Conservation (phyloP, 35 echinoderm and acorn worm genomes). For the Heliocidaris tuberculata region DNA sequence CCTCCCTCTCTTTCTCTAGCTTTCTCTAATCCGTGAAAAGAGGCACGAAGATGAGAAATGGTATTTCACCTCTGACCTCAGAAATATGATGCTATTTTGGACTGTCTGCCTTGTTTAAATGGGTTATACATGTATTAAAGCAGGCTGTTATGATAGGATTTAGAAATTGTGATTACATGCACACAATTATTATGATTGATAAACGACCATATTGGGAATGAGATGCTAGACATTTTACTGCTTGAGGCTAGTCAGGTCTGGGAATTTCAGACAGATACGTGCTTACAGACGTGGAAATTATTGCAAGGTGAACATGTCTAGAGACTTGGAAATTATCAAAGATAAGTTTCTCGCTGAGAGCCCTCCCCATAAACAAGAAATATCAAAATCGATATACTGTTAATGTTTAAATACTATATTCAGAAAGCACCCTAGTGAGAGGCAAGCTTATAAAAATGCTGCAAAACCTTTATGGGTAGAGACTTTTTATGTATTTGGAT, state of each 20-base stretch:
- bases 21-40: background rate
- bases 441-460: too few species aligned
- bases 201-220: background rate
- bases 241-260: background rate
- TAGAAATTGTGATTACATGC: background rate
- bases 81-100: background rate
- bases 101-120: background rate
- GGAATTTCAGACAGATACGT: background rate
- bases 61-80: background rate
- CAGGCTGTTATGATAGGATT: background rate
- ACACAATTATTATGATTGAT: background rate
- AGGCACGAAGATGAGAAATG: background rate
- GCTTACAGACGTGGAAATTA: background rate
- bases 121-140: background rate
- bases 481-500: too few species aligned
- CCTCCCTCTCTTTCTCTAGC: background rate
- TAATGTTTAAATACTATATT: too few species aligned
- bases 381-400: too few species aligned
- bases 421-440: too few species aligned
- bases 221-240: background rate
- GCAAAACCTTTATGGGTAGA: too few species aligned
- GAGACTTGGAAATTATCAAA: too few species aligned
- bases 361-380: too few species aligned
- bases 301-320: too few species aligned
- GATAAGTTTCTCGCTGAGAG: too few species aligned